Percentiles rank a stretch among this genome's conserved stretches.
phyloP scores from a whole-genome alignment of 2,888 invertebrate species.

The Limnephilus marmoratus region DNA sequence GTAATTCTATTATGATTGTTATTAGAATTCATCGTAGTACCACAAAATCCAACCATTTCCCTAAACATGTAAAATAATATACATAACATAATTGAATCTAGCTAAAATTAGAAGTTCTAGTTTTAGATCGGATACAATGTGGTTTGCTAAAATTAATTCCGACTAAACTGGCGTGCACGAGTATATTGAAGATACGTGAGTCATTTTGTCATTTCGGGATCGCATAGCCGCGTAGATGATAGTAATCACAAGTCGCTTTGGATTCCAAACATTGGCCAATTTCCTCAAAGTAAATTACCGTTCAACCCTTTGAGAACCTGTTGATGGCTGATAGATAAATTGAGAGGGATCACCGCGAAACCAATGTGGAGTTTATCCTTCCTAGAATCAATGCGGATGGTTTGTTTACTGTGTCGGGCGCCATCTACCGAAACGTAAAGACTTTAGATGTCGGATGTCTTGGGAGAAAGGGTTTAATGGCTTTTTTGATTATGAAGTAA shows the following conservation, averaged over 20 bases:
- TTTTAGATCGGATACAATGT: neutral
- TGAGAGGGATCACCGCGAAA: conserved; percentile 20
- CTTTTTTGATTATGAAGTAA: neutral
- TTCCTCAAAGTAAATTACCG: neutral
- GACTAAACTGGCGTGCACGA: neutral
- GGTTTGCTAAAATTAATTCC: neutral
- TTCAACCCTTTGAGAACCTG: conserved; percentile 24
- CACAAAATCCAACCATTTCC: neutral
- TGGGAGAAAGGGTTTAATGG: neutral
- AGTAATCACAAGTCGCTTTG: neutral
- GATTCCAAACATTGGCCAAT: neutral
- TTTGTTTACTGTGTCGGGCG: conserved; percentile 12
- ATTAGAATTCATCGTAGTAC: neutral
- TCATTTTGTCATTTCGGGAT: neutral
- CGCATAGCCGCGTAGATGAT: neutral
- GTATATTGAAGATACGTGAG: neutral
- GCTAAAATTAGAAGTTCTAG: neutral
- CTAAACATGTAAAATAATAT: neutral
- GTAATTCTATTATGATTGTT: neutral
- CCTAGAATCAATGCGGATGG: conserved; percentile 27
- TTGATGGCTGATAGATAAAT: conserved; percentile 27
- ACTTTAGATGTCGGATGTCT: neutral
- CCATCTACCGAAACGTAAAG: neutral
- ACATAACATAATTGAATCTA: neutral
- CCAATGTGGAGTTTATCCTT: conserved; percentile 15